Conservation (phyloP, 2,888 invertebrate genomes). For the Drosophila nigricruria region DNA sequence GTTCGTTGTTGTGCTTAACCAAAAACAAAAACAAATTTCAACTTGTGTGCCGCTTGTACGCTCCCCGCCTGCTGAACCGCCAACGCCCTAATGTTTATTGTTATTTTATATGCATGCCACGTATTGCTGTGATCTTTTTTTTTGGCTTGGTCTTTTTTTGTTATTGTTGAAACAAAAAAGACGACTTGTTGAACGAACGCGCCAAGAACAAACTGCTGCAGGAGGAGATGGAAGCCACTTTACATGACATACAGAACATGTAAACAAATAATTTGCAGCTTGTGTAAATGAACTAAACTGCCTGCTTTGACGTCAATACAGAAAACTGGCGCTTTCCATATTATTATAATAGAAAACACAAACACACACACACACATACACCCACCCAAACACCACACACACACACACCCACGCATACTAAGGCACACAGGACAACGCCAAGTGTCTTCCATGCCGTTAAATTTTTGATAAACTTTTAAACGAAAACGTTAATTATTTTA, state of each 20-base stretch:
- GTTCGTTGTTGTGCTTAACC: conserved; percentile 73
- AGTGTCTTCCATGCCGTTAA: conserved; percentile 69
- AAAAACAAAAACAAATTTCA: conserved; percentile 38
- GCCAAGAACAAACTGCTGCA: conserved; percentile 98
- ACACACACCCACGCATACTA: conserved; percentile 25
- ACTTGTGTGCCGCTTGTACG: conserved; percentile 62
- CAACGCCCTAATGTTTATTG: conserved; percentile 54
- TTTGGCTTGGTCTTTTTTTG: conserved; percentile 31
- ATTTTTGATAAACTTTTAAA: conserved; percentile 48
- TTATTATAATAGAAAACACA: conserved; percentile 65
- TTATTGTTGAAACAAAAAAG: conserved; percentile 86
- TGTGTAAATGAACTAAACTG: conserved; percentile 77
- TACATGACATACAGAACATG: conserved; percentile 99
- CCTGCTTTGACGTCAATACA: conserved; percentile 79
- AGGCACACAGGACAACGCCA: conserved; percentile 56
- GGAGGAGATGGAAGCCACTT: conserved; percentile 99
- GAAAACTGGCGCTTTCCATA: conserved; percentile 81
- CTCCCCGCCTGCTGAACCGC: conserved; percentile 53
- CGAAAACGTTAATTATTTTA: conserved; percentile 53
- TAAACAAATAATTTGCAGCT: conserved; percentile 86
- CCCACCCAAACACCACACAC: conserved; percentile 21
- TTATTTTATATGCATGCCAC: conserved; percentile 59
- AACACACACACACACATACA: conserved; percentile 40
- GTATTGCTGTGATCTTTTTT: conserved; percentile 31
- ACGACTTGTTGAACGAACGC: conserved; percentile 97